These are phyloP conservation scores for Eristalis intricaria DNA, from an alignment of 2,888 invertebrate genomes.

Conservation along the genomic window DNA sequence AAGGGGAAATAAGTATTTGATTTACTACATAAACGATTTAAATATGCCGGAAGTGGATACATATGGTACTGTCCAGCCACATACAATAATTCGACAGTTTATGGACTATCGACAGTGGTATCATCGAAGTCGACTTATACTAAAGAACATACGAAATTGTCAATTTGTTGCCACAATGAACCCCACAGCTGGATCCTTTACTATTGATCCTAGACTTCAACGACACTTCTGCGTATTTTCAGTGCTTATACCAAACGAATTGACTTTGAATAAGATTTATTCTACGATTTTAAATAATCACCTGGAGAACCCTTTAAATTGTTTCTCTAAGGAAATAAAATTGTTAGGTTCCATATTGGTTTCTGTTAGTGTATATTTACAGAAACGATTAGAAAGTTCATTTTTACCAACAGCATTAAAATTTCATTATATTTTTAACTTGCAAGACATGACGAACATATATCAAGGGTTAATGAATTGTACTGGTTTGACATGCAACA, in stretches of 20 bases:
- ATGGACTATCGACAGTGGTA: slow-evolving; percentile 97
- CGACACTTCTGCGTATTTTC: slow-evolving; percentile 94
- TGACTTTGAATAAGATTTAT: slow-evolving; percentile 92
- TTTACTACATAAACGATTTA: slow-evolving; percentile 97
- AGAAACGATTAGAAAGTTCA: slow-evolving; percentile 87
- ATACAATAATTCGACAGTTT: slow-evolving; percentile 95
- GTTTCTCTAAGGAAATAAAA: slow-evolving; percentile 83
- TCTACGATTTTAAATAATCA: slow-evolving; percentile 90
- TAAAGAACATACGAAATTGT: slow-evolving; percentile 96
- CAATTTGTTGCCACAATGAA: slow-evolving; percentile 98
- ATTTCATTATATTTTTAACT: slow-evolving; percentile 96
- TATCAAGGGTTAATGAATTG: slow-evolving; percentile 96
- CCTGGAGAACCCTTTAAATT: slow-evolving; percentile 85
- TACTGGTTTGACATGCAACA: slow-evolving; percentile 87
- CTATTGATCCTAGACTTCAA: slow-evolving; percentile 95
- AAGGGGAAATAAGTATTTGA: slow-evolving; percentile 90
- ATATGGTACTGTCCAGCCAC: slow-evolving; percentile 97
- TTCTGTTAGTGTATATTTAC: slow-evolving; percentile 88
- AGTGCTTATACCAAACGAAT: slow-evolving; percentile 90
- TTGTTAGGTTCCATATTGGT: slow-evolving; percentile 81
- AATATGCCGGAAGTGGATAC: slow-evolving; percentile 98
- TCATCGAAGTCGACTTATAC: slow-evolving; percentile 89
- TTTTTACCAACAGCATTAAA: slow-evolving; percentile 97
- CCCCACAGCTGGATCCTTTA: slow-evolving; percentile 98
- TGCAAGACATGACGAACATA: slow-evolving; percentile 95